Conservation (phyloP, 2,113 vertebrate genomes). For the Miniopterus natalensis region DNA sequence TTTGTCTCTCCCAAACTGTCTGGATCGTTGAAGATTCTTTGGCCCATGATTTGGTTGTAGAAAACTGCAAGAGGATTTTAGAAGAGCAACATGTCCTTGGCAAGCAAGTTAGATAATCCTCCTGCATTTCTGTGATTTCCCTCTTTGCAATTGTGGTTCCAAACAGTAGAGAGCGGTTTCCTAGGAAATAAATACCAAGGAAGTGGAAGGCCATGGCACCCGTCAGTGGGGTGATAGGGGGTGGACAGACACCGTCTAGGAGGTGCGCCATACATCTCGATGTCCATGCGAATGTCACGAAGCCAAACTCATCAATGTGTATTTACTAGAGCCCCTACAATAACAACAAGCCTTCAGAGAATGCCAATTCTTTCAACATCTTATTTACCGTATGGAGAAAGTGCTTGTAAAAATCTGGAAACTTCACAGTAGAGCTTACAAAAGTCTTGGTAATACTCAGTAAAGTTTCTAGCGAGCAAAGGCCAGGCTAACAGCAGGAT, state of each 20-base stretch:
- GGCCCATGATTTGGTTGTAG: background rate
- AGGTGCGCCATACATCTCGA: slow-evolving; percentile 75
- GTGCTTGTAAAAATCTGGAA: slow-evolving; percentile 68
- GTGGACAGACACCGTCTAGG: background rate
- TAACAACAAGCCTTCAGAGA: slow-evolving; percentile 64
- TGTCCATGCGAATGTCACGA: slow-evolving; percentile 86
- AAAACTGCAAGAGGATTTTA: slow-evolving; percentile 3
- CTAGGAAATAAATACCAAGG: slow-evolving; percentile 5
- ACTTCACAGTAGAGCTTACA: slow-evolving; percentile 32
- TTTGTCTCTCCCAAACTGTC: background rate
- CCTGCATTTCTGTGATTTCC: slow-evolving; percentile 59
- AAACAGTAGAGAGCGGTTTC: slow-evolving; percentile 39
- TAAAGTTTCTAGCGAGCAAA: slow-evolving; percentile 39
- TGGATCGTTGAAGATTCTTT: background rate
- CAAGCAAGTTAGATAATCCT: background rate
- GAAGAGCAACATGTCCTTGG: slow-evolving; percentile 9
- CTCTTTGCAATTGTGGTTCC: slow-evolving; percentile 57
- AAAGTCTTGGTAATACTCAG: background rate
- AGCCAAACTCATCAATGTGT: slow-evolving; percentile 85
- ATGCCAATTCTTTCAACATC: slow-evolving; percentile 76
- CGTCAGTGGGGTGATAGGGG: background rate
- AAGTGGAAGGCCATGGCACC: background rate
- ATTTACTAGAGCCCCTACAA: slow-evolving; percentile 85
- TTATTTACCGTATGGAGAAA: slow-evolving; percentile 62
- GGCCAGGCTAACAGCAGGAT: slow-evolving; percentile 63